Evolutionary conservation across 2,888 invertebrate species (phyloP).

Genomic region (Frankliniella intonsa): DNA sequence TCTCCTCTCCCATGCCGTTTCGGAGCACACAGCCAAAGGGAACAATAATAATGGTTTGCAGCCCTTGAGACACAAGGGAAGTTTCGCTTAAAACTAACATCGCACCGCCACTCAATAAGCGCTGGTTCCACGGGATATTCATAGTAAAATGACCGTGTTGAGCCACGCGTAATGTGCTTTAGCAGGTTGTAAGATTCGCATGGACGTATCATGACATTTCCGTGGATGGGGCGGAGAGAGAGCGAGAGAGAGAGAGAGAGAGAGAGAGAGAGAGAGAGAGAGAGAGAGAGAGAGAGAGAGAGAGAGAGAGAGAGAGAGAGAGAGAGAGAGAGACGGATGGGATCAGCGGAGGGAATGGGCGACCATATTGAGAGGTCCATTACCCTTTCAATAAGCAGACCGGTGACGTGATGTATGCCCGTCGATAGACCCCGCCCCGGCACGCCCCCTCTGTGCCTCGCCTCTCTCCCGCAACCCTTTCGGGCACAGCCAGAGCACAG

Average conservation of each 20-base stretch:
- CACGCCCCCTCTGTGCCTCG: not conserved
- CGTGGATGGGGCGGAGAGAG: not conserved
- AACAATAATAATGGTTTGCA: too few species aligned
- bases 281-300: not conserved
- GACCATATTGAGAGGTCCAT: not conserved
- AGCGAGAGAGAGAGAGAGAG: not conserved
- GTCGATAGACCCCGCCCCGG: not conserved
- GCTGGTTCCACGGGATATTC: too few species aligned
- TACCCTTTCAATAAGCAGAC: constrained; percentile 10
- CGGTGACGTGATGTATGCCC: not conserved
- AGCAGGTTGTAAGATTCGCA: too few species aligned
- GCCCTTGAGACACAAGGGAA: too few species aligned
- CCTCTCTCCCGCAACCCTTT: not conserved
- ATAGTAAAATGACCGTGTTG: too few species aligned
- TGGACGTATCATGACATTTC: too few species aligned
- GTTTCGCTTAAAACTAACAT: too few species aligned
- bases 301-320: not conserved
- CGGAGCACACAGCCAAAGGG: too few species aligned
- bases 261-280: not conserved
- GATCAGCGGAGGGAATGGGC: not conserved
- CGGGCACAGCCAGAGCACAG: not conserved
- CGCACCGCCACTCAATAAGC: too few species aligned
- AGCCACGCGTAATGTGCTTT: too few species aligned
- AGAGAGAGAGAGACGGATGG: not conserved
- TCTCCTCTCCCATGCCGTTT: too few species aligned